Conservation (phyloP, 2,797 vertebrate genomes). For the Avahi laniger region DNA sequence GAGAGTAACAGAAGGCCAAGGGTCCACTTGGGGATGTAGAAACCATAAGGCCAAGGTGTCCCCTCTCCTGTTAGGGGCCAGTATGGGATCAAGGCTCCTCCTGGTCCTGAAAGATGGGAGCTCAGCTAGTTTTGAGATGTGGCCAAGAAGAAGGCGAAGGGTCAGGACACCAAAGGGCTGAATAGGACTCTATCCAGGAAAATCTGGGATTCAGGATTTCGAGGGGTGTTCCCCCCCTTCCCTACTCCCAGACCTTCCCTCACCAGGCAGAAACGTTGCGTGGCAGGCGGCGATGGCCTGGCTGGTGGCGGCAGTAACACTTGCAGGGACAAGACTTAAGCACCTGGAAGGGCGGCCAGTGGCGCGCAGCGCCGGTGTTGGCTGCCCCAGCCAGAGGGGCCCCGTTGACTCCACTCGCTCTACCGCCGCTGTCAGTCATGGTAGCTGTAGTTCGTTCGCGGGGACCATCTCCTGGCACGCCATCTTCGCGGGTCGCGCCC, state of each 20-base stretch:
- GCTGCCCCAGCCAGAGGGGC: not conserved
- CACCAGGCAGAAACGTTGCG: constrained; percentile 83
- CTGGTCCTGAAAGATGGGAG: not conserved
- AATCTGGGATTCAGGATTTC: not conserved
- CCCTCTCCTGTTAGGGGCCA: not conserved
- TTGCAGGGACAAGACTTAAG: constrained; percentile 79
- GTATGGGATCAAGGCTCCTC: not conserved
- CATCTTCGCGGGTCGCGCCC: not conserved
- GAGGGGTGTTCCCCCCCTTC: not conserved
- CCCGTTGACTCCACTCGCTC: not conserved
- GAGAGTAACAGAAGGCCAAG: not conserved
- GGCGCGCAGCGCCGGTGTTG: not conserved
- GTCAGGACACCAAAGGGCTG: not conserved
- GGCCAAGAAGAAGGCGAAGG: not conserved
- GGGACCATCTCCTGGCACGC: not conserved
- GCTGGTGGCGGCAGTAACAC: constrained; percentile 81
- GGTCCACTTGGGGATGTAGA: not conserved
- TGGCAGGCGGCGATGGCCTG: constrained; percentile 74
- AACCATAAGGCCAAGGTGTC: not conserved
- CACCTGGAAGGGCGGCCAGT: constrained; percentile 83
- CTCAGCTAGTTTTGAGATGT: not conserved
- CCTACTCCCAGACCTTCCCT: constrained; percentile 49
- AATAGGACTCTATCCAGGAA: not conserved
- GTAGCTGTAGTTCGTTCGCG: not conserved
- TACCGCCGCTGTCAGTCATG: not conserved